Evolutionary conservation across 1,140 invertebrate species (phyloP).

Genomic region (Panagrolaimus sp.): DNA sequence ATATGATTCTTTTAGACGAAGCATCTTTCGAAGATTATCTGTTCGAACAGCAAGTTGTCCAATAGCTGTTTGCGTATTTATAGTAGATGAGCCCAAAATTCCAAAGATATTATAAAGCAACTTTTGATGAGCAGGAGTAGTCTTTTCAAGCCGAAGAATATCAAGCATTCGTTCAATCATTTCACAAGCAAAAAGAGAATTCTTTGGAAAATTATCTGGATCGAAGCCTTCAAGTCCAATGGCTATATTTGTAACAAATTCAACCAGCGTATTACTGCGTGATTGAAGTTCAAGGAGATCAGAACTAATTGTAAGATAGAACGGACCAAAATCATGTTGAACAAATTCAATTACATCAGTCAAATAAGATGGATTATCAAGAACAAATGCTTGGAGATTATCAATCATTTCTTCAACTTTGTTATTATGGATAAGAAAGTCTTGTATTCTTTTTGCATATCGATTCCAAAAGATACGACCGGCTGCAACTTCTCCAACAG

Average conservation of each 20-base stretch:
- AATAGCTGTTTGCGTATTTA: background rate
- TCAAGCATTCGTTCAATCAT: slow-evolving; percentile 13
- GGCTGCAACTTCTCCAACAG: no score
- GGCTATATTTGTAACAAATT: background rate
- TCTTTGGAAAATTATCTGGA: slow-evolving; percentile 8
- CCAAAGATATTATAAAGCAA: background rate
- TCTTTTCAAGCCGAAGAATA: background rate
- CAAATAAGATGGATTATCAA: background rate
- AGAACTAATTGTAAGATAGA: background rate
- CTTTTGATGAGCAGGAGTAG: background rate
- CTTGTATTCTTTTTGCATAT: no score
- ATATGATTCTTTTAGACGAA: slow-evolving; percentile 8
- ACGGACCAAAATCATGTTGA: background rate
- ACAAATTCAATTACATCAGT: slow-evolving; percentile 15
- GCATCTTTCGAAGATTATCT: slow-evolving; percentile 13
- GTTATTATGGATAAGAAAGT: no score
- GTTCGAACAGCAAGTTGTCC: background rate
- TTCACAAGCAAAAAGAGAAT: slow-evolving; percentile 5
- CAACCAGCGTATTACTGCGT: background rate
- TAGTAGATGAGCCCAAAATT: background rate
- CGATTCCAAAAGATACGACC: no score
- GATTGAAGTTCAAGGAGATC: background rate
- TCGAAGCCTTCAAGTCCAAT: background rate
- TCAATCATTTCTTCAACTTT: no score
- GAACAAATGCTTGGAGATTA: no score